These are phyloP conservation scores for Uromys caudimaculatus DNA, from an alignment of 2,797 vertebrate genomes.

Conservation along the genomic window DNA sequence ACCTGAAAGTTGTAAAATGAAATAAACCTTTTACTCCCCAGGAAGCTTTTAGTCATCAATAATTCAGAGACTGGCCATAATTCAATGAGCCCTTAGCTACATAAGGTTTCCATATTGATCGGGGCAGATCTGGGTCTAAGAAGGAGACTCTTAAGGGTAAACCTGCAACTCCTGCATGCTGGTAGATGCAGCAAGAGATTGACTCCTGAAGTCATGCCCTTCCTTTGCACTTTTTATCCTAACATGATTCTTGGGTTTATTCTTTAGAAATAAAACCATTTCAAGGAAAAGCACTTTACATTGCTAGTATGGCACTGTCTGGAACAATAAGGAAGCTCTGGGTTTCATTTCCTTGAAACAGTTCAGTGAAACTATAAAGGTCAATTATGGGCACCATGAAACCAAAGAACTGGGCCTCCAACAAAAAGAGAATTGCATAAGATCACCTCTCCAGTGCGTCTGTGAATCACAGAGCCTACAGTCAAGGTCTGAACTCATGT, in stretches of 20 bases:
- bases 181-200: neutral
- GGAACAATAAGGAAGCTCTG: conserved; percentile 26
- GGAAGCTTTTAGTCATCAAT: neutral
- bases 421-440: conserved; percentile 5
- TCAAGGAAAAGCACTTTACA: neutral
- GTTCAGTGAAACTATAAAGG: neutral
- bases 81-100: neutral
- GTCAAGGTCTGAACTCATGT: neutral
- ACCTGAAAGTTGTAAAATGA: neutral
- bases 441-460: neutral
- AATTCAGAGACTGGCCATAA: neutral
- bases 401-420: neutral
- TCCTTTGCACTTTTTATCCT: neutral
- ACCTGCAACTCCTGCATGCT: neutral
- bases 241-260: neutral
- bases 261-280: conserved; percentile 25
- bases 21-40: neutral
- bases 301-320: neutral
- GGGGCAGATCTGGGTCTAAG: neutral
- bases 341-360: conserved; percentile 29
- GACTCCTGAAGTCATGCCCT: neutral
- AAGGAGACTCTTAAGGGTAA: neutral
- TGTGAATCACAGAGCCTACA: neutral
- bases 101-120: neutral
- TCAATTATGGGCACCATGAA: neutral